Conservation (phyloP, 2,113 vertebrate species). For the Mesocricetus auratus region DNA sequence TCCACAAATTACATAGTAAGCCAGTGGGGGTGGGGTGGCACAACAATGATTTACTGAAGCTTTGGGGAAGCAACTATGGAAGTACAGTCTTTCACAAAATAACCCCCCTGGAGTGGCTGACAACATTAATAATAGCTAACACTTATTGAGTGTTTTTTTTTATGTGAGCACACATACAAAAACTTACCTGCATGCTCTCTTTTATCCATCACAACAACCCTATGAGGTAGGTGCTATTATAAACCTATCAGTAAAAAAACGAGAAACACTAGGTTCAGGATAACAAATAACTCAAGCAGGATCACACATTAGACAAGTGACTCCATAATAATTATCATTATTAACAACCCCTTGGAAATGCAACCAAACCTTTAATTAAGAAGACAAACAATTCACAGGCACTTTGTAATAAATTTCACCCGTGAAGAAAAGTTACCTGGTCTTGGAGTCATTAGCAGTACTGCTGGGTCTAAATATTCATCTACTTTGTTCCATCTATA, state of each 20-base stretch:
- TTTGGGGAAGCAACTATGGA: not conserved
- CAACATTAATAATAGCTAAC: constrained; percentile 52
- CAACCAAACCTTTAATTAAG: constrained; percentile 70
- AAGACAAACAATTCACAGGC: constrained; percentile 60
- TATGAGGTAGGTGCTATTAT: not conserved
- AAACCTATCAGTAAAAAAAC: constrained; percentile 53
- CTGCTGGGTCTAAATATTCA: constrained; percentile 63
- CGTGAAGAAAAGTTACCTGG: constrained; percentile 56
- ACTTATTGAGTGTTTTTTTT: constrained; percentile 19
- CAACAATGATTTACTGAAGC: constrained; percentile 4
- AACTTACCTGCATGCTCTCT: not conserved
- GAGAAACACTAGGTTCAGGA: constrained; percentile 24
- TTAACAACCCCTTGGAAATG: constrained; percentile 51
- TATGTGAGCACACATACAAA: constrained; percentile 37
- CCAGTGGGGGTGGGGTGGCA: not conserved
- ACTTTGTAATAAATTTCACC: constrained; percentile 61
- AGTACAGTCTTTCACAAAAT: constrained; percentile 11
- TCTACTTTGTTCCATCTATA: constrained; percentile 47
- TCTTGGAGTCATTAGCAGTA: not conserved
- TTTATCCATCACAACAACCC: constrained; percentile 38
- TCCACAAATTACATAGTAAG: constrained; percentile 37
- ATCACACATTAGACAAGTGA: constrained; percentile 32
- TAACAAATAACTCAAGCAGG: constrained; percentile 39
- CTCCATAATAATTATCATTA: constrained; percentile 24
- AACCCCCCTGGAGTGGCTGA: constrained; percentile 15